Base-by-base conservation (phyloP, 2,797 vertebrate species). In the Pyrocephalus nanus region DNA sequence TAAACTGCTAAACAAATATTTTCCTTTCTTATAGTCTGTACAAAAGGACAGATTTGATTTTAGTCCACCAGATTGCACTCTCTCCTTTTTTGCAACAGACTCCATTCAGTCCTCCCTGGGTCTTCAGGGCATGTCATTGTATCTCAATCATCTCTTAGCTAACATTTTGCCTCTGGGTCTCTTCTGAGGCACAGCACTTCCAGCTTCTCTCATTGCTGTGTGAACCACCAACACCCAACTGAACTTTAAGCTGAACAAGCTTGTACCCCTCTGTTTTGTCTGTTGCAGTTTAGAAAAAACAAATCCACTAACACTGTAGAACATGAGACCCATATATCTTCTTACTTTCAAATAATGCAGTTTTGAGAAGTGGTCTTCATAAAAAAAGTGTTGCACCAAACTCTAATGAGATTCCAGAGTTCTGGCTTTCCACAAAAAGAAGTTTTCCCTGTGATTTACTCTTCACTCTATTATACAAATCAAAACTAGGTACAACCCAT, bases 251-350 rank as follows among this genome's bases (percentile, higher is more conserved):
- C 9, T 57, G 55, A 40, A 65, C 1, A 65, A 45, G 2, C 5
- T 60, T 43, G 21, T 19, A 27, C 3, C 10, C 23, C 19, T 64
- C 30, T 69, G 4, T 34, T 95, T 70, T 18, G 12, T 43, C 18
- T 51, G 8, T 30, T 64, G 11, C 17, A 80, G 16, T 38, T 48
- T 16, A 30, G 32, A 64, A 61, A 74, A 90, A 61, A 0, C 7
- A 51, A 72, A 55, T 4, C 2, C 3, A 26, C 9, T 43, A 47
- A 40, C 4, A 11, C 6, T 34, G 15, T 8, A 76, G 27, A 34
- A 40, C 0, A 0, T 14, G 7, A 60, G 6, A 67, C 29, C 7
- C 1, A 6, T 12, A 22, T 55, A 70, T 43, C 32, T 73, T 73
- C 4, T 3, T 6, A 36, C 20, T 85, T 72, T 48, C 7, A n/a